These are phyloP conservation scores for Pogonomyrmex californicus DNA, from an alignment of 1,140 invertebrate species.

Conservation along the genomic window DNA sequence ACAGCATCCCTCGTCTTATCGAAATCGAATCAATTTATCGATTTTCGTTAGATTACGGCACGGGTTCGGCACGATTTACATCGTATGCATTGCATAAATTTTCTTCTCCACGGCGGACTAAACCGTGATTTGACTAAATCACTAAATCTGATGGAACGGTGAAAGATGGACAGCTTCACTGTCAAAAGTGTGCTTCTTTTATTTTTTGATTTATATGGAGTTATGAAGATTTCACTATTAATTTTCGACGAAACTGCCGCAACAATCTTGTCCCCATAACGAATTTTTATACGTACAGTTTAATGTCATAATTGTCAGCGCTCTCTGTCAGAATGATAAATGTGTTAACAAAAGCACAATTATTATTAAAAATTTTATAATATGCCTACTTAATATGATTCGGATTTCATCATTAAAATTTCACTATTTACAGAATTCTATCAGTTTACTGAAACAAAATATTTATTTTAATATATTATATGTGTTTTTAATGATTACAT, in stretches of 20 bases:
- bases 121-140: background rate
- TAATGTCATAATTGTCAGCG: background rate
- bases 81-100: background rate
- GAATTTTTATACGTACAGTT: background rate
- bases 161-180: background rate
- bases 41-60: slow-evolving; percentile 29
- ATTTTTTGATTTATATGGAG: background rate
- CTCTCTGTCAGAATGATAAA: background rate
- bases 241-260: background rate
- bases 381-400: too few relatives aligned
- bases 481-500: too few relatives aligned
- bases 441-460: too few relatives aligned
- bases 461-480: too few relatives aligned
- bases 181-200: background rate
- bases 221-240: background rate
- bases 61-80: slow-evolving; percentile 9
- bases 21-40: slow-evolving; percentile 32
- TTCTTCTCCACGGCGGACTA: background rate
- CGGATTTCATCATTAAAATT: too few relatives aligned
- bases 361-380: background rate
- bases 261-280: background rate
- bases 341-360: background rate
- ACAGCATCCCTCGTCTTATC: slow-evolving; percentile 10
- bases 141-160: too few relatives aligned
- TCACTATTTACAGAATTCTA: too few relatives aligned